A percentile compares a stretch with the other conserved stretches of the same genome.
These are phyloP conservation scores for Drosophila parabipectinata DNA, from an alignment of 1,140 invertebrate genomes.

Conservation along the genomic window DNA sequence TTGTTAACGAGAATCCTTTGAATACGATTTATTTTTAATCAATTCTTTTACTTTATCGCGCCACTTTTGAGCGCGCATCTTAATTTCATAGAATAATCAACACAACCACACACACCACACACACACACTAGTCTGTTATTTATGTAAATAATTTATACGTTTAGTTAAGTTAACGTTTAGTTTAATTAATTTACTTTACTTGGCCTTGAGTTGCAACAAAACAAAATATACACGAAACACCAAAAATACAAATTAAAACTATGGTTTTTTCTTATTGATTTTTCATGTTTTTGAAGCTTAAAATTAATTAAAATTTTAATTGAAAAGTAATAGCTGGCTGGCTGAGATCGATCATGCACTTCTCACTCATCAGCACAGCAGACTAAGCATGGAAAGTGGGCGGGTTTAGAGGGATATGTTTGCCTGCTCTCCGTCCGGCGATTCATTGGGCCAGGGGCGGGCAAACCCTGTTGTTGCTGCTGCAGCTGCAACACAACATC, in stretches of 20 bases:
- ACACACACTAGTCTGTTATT: constrained; percentile 80
- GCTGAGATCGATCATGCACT: constrained; percentile 56
- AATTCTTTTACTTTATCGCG: constrained; percentile 50
- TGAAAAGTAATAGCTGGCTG: constrained; percentile 10
- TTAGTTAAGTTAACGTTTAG: constrained; percentile 79
- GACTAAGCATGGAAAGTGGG: constrained; percentile 75
- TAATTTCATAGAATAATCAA: constrained; percentile 53
- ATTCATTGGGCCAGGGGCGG: constrained; percentile 28
- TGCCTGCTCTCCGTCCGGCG: constrained; percentile 55
- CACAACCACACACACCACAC: constrained; percentile 50
- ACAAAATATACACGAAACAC: constrained; percentile 55
- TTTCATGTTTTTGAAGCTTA: constrained; percentile 5
- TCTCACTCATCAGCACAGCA: constrained; percentile 59
- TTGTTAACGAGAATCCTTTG: constrained; percentile 66
- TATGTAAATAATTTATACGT: constrained; percentile 75
- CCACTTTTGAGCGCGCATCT: constrained; percentile 48
- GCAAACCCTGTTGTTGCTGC: constrained; percentile 62
- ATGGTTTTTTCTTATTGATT: constrained; percentile 41
- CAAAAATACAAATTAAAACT: constrained; percentile 53
- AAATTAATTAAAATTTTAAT: neutral
- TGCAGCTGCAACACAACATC: constrained; percentile 18
- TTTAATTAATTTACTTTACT: constrained; percentile 72
- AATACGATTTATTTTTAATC: constrained; percentile 60
- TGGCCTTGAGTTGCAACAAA: constrained; percentile 79
- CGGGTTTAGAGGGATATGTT: constrained; percentile 83